Percentiles rank a stretch among this genome's conserved stretches.
Evolutionary conservation across 2,113 vertebrate species (phyloP).

Genomic region (Limnothrissa miodon): DNA sequence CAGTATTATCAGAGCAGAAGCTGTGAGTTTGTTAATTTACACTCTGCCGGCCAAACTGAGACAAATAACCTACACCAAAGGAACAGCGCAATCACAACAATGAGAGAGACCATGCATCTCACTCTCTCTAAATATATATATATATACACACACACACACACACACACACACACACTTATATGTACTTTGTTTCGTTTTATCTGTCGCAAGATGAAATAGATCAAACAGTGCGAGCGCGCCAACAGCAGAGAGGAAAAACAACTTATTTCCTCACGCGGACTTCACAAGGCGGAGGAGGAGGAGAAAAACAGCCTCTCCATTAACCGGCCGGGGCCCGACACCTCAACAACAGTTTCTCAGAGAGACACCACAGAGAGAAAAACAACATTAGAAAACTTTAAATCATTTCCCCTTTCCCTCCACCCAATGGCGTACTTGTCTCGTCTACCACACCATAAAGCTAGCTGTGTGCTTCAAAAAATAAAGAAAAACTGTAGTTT

Average conservation of each 20-base stretch:
- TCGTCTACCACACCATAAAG: not conserved
- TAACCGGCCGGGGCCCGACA: not conserved
- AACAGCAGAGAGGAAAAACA: not conserved
- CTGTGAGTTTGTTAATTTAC: not conserved
- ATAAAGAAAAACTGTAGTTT: not conserved
- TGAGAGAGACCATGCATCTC: not conserved
- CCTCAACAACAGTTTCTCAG: not conserved
- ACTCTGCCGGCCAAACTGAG: not conserved
- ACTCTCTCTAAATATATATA: conserved; percentile 26
- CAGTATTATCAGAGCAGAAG: no score
- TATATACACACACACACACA: no score
- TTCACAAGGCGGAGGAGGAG: not conserved
- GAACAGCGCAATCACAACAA: no score
- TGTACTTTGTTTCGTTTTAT: conserved; percentile 59
- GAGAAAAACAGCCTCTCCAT: conserved; percentile 17
- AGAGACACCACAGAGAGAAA: not conserved
- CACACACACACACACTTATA: no score
- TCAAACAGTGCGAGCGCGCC: conserved; percentile 43
- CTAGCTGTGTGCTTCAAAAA: not conserved
- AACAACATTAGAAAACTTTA: not conserved
- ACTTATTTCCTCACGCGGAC: conserved; percentile 7
- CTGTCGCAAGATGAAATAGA: conserved; percentile 56
- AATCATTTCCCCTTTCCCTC: not conserved
- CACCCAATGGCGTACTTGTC: not conserved
- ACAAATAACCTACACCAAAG: not conserved